Conservation (phyloP, 2,888 invertebrate species). For the Drosophila meridiana region DNA sequence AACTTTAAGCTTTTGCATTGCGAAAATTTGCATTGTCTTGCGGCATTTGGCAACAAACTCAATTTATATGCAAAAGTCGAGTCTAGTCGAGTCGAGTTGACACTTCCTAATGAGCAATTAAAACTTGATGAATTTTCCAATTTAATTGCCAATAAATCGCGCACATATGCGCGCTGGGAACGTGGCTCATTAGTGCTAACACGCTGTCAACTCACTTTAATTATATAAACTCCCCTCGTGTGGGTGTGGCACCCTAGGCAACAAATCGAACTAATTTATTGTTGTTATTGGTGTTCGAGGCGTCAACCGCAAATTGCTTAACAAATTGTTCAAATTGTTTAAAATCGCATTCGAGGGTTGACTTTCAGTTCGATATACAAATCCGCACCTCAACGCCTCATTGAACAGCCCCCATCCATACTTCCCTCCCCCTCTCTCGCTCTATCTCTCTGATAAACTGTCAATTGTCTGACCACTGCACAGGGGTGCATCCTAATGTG, state of each 20-base stretch:
- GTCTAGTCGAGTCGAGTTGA: constrained; percentile 23
- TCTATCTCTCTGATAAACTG: constrained; percentile 41
- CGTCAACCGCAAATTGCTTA: constrained; percentile 72
- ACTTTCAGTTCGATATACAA: constrained; percentile 25
- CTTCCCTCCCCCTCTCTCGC: constrained; percentile 2
- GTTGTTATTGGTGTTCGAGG: constrained; percentile 62
- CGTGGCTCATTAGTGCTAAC: constrained; percentile 58
- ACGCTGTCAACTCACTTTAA: constrained; percentile 48
- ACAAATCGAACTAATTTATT: constrained; percentile 53
- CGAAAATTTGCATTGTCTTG: constrained; percentile 64
- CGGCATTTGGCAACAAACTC: constrained; percentile 40
- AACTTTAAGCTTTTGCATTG: constrained; percentile 35
- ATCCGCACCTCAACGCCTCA: constrained; percentile 68
- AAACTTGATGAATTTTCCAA: constrained; percentile 40
- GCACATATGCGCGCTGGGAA: constrained; percentile 26
- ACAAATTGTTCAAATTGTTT: constrained; percentile 77
- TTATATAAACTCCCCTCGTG: constrained; percentile 11
- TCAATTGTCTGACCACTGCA: constrained; percentile 52
- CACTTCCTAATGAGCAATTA: constrained; percentile 70
- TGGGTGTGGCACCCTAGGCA: constrained; percentile 5
- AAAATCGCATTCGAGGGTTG: constrained; percentile 68
- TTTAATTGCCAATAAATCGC: constrained; percentile 43
- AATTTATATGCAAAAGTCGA: constrained; percentile 70
- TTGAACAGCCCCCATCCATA: constrained; percentile 48
- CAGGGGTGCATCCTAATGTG: constrained; percentile 77